Evolutionary conservation across 2,888 invertebrate genomes (phyloP), one percentile per base, ranked within the genome.

Genomic region (Caprella mutica): DNA sequence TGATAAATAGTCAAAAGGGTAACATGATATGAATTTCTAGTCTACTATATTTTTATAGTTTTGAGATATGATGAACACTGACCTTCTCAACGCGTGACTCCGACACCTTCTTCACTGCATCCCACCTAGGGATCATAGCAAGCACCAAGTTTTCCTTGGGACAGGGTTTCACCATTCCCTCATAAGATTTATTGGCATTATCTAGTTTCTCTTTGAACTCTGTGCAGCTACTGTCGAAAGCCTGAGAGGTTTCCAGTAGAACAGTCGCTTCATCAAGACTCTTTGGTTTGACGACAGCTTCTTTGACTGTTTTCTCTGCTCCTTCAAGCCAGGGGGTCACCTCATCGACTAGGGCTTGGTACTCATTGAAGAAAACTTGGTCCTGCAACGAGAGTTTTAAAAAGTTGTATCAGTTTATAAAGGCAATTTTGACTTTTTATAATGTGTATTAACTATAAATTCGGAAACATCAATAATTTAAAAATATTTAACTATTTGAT

Each of bases 321-420:
- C 35, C 38, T 17, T 55, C 63, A 50, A 65, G 48, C 65, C 65
- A 65, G 3, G 65, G 65, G 35, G 55, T 59, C 58, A 64, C 58
- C 24, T 64, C 63, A 55, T 65, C 64, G 38, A 65, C 61, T 19
- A 54, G 56, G 17, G 55, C 57, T 24, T 58, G 60, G 55, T 65
- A 65, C 23, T 65, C 63, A 33, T 62, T 63, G 55, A 56, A 65
- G 52, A 50, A 60, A 40, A 52, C 39, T 52, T 61, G 61, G 48
- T 61, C 61, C 35, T 55, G n/a, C n/a, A n/a, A n/a, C n/a, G n/a
- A n/a, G n/a, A n/a, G n/a, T n/a, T n/a, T n/a, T n/a, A n/a, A n/a
- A n/a, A n/a, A n/a, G n/a, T n/a, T n/a, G n/a, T n/a, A n/a, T n/a
- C n/a, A n/a, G n/a, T n/a, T n/a, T n/a, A n/a, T n/a, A n/a, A n/a